Conservation (phyloP, 2,113 vertebrate species). For the Crotalus horridus region DNA sequence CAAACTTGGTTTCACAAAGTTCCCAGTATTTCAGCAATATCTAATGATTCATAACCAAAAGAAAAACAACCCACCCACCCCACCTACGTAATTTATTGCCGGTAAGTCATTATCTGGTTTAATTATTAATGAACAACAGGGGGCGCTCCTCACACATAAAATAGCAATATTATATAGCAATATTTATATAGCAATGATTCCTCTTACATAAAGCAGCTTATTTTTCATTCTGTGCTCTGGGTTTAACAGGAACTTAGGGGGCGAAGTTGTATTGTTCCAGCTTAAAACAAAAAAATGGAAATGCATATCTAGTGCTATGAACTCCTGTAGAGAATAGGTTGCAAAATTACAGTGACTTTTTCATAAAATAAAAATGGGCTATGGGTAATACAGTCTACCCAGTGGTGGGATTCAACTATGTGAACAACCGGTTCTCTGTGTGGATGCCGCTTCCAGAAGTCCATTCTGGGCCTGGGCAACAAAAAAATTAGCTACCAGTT, state of each 20-base stretch:
- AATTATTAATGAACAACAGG: conserved; percentile 10
- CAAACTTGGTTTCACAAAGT: background rate
- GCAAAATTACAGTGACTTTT: background rate
- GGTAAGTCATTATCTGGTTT: background rate
- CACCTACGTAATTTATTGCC: background rate
- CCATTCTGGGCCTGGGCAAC: too few relatives aligned
- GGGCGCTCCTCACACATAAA: conserved; percentile 11
- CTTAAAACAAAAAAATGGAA: background rate
- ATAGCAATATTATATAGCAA: background rate
- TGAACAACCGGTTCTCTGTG: too few relatives aligned
- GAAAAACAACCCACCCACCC: background rate
- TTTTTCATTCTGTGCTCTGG: background rate
- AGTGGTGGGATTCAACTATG: too few relatives aligned
- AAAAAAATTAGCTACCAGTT: too few relatives aligned
- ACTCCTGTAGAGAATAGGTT: background rate
- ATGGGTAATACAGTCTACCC: background rate
- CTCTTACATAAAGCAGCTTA: background rate
- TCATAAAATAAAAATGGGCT: background rate
- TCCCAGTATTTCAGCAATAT: background rate
- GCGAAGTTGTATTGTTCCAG: background rate
- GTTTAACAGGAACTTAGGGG: too few relatives aligned
- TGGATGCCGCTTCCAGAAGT: too few relatives aligned
- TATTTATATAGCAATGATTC: background rate
- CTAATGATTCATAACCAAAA: background rate
- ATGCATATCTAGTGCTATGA: background rate